phyloP scores from a whole-genome alignment of 2,113 vertebrate species.

The Pontoporia blainvillei region DNA sequence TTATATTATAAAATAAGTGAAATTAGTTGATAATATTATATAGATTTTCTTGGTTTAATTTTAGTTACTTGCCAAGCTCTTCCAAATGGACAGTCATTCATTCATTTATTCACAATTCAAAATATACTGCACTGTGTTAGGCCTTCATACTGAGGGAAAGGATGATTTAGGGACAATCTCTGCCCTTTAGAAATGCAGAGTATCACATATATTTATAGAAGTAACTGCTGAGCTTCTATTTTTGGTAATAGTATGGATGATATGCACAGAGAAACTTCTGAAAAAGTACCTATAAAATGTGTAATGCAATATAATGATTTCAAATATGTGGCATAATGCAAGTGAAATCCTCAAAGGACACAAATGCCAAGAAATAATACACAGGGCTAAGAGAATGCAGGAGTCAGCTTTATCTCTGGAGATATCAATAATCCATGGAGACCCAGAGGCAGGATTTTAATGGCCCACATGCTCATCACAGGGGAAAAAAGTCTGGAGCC shows the following conservation, averaged over 20 bases:
- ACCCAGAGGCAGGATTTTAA: background rate
- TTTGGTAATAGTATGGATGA: background rate
- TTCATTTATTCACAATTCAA: constrained; percentile 6
- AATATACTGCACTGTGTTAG: background rate
- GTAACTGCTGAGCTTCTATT: background rate
- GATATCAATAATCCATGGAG: background rate
- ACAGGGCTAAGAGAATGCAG: background rate
- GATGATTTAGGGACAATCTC: background rate
- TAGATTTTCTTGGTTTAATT: constrained; percentile 21
- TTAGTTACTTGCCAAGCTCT: background rate
- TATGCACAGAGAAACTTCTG: background rate
- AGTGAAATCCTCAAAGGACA: background rate
- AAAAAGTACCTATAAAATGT: background rate
- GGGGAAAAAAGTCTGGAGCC: background rate
- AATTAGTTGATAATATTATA: background rate
- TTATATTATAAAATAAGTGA: background rate
- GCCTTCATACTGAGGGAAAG: background rate
- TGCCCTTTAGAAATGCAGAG: background rate
- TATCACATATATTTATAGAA: background rate
- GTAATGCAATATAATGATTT: background rate
- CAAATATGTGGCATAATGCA: background rate
- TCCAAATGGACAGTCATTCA: background rate
- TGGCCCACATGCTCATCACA: background rate
- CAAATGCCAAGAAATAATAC: background rate
- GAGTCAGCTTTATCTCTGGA: background rate